Evolutionary conservation across 2,888 invertebrate genomes (phyloP).

Genomic region (Cerastis leucographa): DNA sequence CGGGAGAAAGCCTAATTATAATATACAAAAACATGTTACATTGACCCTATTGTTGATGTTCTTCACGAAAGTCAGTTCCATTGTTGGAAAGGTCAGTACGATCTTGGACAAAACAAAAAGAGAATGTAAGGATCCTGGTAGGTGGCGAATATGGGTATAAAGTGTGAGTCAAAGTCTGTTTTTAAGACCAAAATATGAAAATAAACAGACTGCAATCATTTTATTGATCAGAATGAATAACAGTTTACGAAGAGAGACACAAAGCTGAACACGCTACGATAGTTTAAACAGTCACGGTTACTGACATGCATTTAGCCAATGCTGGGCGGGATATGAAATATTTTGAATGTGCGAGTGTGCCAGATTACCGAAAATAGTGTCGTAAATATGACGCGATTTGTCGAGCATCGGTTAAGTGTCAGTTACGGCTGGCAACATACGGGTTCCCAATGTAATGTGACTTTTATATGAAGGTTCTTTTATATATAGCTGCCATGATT

Average conservation of each 20-base stretch:
- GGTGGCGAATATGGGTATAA: not conserved
- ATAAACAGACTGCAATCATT: not conserved
- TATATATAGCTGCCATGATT: slow-evolving; percentile 30
- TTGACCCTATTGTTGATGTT: not conserved
- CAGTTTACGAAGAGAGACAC: not conserved
- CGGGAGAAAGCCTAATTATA: not conserved
- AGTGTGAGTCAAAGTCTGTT: too few relatives aligned
- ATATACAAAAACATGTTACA: not conserved
- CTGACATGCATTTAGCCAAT: slow-evolving; percentile 35
- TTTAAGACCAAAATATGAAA: not conserved
- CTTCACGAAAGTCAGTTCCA: not conserved
- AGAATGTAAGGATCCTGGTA: not conserved
- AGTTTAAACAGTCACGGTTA: not conserved
- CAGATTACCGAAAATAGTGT: slow-evolving; percentile 46
- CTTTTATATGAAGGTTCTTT: slow-evolving; percentile 42
- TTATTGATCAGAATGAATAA: slow-evolving; percentile 14
- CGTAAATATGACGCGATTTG: slow-evolving; percentile 50
- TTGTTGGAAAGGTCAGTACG: not conserved
- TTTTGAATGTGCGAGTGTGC: slow-evolving; percentile 22
- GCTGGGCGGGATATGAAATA: slow-evolving; percentile 28
- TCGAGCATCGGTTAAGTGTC: slow-evolving; percentile 46
- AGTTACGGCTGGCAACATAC: slow-evolving; percentile 46
- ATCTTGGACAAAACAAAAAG: not conserved
- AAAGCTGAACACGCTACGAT: not conserved
- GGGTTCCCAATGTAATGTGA: slow-evolving; percentile 30